Conservation (phyloP, 2,797 vertebrate genomes). For the Lemur catta region DNA sequence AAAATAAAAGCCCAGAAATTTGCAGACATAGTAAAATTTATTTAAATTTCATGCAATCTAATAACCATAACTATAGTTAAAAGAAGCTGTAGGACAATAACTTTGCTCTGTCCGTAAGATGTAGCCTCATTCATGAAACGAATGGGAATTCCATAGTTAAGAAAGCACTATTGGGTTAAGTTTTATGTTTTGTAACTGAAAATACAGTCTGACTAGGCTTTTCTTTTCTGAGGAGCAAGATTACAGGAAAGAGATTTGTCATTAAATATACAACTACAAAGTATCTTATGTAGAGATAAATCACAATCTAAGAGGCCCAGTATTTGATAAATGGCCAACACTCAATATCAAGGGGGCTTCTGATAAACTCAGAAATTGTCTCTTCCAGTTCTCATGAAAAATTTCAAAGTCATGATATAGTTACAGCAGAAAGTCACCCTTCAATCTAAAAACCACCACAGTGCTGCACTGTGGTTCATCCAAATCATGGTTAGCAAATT, state of each 20-base stretch:
- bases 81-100: constrained; percentile 84
- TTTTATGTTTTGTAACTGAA: constrained; percentile 76
- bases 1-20: constrained; percentile 84
- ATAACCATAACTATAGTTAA: constrained; percentile 83
- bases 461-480: constrained; percentile 73
- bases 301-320: constrained; percentile 67
- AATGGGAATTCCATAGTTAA: constrained; percentile 82
- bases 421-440: constrained; percentile 70
- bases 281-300: constrained; percentile 65
- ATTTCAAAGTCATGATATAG: constrained; percentile 63
- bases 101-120: constrained; percentile 81
- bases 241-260: constrained; percentile 50
- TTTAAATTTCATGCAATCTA: constrained; percentile 87
- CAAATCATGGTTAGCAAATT: constrained; percentile 68
- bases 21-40: constrained; percentile 86
- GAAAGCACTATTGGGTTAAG: constrained; percentile 78
- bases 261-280: constrained; percentile 74
- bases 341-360: constrained; percentile 28
- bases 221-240: constrained; percentile 68
- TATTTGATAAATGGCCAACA: constrained; percentile 52
- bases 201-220: constrained; percentile 78
- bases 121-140: constrained; percentile 81
- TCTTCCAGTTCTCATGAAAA: constrained; percentile 55
- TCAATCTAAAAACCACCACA: constrained; percentile 70
- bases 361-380: constrained; percentile 52